phyloP scores from a whole-genome alignment of 2,888 invertebrate species.

The Ormyrus thymus region DNA sequence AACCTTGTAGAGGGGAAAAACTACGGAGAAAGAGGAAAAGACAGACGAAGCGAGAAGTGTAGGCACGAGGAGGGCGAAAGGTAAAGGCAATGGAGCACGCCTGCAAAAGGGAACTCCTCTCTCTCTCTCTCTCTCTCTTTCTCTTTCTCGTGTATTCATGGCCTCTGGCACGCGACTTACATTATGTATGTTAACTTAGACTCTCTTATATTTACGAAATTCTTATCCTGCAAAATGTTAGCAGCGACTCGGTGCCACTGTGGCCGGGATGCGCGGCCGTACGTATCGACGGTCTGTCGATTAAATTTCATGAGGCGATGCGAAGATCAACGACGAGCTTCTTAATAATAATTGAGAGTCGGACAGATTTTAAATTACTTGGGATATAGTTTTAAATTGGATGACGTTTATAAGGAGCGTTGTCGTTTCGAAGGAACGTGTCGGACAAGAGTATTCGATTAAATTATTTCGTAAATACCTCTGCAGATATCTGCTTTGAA shows the following conservation, averaged over 20 bases:
- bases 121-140: constrained; percentile 45
- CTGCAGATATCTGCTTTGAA: no score
- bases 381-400: constrained; percentile 33
- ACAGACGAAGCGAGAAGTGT: constrained; percentile 14
- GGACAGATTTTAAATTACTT: constrained; percentile 33
- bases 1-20: background rate
- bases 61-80: constrained; percentile 21
- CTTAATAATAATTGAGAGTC: constrained; percentile 45
- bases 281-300: constrained; percentile 28
- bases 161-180: constrained; percentile 68
- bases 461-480: constrained; percentile 2
- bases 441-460: background rate
- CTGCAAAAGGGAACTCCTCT: constrained; percentile 23
- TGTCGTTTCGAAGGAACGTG: constrained; percentile 10
- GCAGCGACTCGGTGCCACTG: constrained; percentile 12
- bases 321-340: constrained; percentile 43
- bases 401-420: constrained; percentile 33
- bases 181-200: constrained; percentile 57
- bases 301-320: constrained; percentile 52
- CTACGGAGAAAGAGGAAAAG: constrained; percentile 45
- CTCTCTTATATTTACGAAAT: constrained; percentile 52
- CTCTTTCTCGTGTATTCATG: constrained; percentile 57
- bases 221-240: constrained; percentile 24
- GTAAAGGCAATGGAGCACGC: constrained; percentile 33
- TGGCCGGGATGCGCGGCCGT: background rate